These are phyloP conservation scores for Paedocypris micromegethes DNA, from an alignment of 2,797 vertebrate genomes.

Conservation along the genomic window DNA sequence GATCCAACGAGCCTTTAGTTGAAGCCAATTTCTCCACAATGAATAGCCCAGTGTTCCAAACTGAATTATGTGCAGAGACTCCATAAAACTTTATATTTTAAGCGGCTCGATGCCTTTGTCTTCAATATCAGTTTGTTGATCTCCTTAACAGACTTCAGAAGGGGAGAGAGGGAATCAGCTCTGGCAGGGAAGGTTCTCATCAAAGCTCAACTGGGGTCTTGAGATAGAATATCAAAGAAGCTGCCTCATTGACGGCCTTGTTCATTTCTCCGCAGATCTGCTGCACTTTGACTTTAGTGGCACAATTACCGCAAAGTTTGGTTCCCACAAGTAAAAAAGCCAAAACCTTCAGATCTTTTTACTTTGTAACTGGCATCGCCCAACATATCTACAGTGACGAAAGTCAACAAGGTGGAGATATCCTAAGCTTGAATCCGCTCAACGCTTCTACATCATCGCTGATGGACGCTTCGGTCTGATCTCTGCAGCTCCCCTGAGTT, in stretches of 20 bases:
- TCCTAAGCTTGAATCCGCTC: slow-evolving; percentile 2
- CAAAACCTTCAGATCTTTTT: slow-evolving; percentile 1
- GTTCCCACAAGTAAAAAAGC: slow-evolving; percentile 1
- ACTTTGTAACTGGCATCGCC: slow-evolving; percentile 12
- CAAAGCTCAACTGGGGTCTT: slow-evolving; percentile 17
- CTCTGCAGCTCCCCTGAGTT: background rate
- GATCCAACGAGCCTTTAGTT: background rate
- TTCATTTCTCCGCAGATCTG: slow-evolving; percentile 12
- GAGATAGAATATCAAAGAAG: background rate
- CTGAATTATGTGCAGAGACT: background rate
- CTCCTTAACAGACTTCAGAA: background rate
- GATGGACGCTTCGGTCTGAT: slow-evolving; percentile 33
- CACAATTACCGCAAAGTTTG: slow-evolving; percentile 21
- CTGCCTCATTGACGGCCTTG: background rate
- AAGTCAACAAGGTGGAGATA: slow-evolving; percentile 7
- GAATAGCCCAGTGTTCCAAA: slow-evolving; percentile 4
- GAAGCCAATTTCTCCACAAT: slow-evolving; percentile 11
- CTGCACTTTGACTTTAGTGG: slow-evolving; percentile 11
- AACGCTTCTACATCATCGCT: background rate
- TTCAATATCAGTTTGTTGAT: background rate
- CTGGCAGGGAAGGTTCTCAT: slow-evolving; percentile 4
- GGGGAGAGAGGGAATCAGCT: background rate
- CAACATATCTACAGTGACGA: background rate
- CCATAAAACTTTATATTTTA: slow-evolving; percentile 18
- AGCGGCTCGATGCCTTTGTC: background rate